These are phyloP conservation scores for Phodopus roborovskii DNA, from an alignment of 2,113 vertebrate genomes.

Conservation along the genomic window DNA sequence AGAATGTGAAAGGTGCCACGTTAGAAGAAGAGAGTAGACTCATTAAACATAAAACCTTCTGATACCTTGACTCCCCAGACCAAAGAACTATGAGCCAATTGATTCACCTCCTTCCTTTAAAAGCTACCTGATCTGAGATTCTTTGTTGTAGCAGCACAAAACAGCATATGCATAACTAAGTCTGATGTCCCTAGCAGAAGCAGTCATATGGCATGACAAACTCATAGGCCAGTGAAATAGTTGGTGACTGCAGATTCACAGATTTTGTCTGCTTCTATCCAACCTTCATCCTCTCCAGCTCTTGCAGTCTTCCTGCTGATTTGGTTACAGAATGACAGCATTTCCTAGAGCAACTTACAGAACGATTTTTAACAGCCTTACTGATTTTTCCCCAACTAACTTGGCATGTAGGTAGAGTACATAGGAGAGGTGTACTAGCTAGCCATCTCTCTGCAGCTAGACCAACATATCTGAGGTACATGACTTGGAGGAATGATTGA, in stretches of 20 bases:
- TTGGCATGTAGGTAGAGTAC: neutral
- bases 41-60: neutral
- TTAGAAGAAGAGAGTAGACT: neutral
- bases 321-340: neutral
- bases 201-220: neutral
- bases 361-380: slow-evolving; percentile 18
- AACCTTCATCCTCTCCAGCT: neutral
- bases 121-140: neutral
- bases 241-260: neutral
- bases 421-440: neutral
- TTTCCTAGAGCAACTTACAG: neutral
- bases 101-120: neutral
- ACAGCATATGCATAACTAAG: neutral
- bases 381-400: neutral
- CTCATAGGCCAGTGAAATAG: neutral
- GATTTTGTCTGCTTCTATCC: neutral
- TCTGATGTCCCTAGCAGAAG: neutral
- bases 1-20: neutral
- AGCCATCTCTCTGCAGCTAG: neutral
- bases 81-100: neutral
- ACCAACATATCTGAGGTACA: neutral
- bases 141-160: neutral
- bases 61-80: neutral
- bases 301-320: neutral
- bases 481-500: neutral